Evolutionary conservation across 2,797 vertebrate genomes (phyloP).

Genomic region (Podarcis lilfordi): DNA sequence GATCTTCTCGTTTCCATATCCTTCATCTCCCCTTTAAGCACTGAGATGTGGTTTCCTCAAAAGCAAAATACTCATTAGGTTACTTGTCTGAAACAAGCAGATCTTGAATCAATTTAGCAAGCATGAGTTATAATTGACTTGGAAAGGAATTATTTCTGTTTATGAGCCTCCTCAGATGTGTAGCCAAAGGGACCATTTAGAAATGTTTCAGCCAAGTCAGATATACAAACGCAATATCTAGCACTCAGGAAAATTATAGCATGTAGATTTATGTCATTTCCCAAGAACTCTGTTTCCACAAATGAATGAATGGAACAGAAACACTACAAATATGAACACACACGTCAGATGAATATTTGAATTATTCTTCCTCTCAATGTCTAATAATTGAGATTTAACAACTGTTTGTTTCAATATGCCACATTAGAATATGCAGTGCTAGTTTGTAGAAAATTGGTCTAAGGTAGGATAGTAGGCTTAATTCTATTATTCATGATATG

Average conservation of each 20-base stretch:
- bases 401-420: background rate
- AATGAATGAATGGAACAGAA: background rate
- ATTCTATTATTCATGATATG: background rate
- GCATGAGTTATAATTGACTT: slow-evolving; percentile 40
- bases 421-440: slow-evolving; percentile 12
- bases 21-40: slow-evolving; percentile 33
- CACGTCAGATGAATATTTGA: background rate
- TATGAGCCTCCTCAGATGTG: slow-evolving; percentile 34
- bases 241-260: slow-evolving; percentile 3
- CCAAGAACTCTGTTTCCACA: slow-evolving; percentile 18
- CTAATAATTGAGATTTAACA: slow-evolving; percentile 15
- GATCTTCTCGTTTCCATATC: background rate
- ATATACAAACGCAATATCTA: background rate
- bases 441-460: background rate
- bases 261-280: slow-evolving; percentile 31
- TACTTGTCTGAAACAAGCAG: slow-evolving; percentile 26
- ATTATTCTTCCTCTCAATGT: background rate
- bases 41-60: slow-evolving; percentile 15
- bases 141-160: slow-evolving; percentile 3
- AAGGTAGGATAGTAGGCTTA: background rate
- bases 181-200: slow-evolving; percentile 42
- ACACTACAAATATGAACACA: background rate
- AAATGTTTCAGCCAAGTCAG: slow-evolving; percentile 29
- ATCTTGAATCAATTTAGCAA: slow-evolving; percentile 37
- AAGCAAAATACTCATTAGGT: slow-evolving; percentile 34